Base-by-base conservation (phyloP, 2,888 invertebrate species). In the Malthinus flaveolus region DNA sequence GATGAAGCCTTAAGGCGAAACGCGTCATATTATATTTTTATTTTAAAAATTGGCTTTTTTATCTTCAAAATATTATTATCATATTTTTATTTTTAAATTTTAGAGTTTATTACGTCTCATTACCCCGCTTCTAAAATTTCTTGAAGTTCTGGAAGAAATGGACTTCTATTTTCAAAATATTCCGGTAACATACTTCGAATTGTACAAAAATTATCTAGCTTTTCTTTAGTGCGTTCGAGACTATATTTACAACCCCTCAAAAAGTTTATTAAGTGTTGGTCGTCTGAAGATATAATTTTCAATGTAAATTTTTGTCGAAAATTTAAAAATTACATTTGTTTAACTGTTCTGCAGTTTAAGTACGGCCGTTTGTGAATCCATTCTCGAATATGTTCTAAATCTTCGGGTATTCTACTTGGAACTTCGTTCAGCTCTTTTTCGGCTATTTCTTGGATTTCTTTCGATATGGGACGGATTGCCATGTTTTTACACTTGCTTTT, bases 301-400 rank as follows among this genome's bases (percentile, higher is more conserved):
- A 35, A 35, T 34, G 1, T 0, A 35, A 35, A 35, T 35, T 35
- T 8, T 6, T 7, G 7, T 3, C 10, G n/a, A n/a, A n/a, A n/a
- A n/a, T n/a, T n/a, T n/a, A n/a, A n/a, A n/a, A n/a, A n/a, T n/a
- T n/a, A n/a, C n/a, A n/a, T n/a, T n/a, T n/a, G n/a, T n/a, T 23
- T 73, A 85, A 85, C 85, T 71, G 80, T 82, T 70, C 85, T 80
- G 7, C 83, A 82, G 64, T 73, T 78, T 15, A 86, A 69, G 69
- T 86, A 83, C 0, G 82, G 81, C 66, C 85, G 84, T 66, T 83
- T 83, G 1, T 75, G 73, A 8, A 85, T 68, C 85, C 86, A 86
- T 32, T 82, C 80, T 66, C 80, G 81, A 13, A 86, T 75, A 65
- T 80, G 77, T 52, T 80, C 75, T 34, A 86, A 72, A 68, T 84